Evolutionary conservation across 2,113 vertebrate species (phyloP), one percentile per base, ranked within the genome.

Genomic region (Microcebus ravelobensis): DNA sequence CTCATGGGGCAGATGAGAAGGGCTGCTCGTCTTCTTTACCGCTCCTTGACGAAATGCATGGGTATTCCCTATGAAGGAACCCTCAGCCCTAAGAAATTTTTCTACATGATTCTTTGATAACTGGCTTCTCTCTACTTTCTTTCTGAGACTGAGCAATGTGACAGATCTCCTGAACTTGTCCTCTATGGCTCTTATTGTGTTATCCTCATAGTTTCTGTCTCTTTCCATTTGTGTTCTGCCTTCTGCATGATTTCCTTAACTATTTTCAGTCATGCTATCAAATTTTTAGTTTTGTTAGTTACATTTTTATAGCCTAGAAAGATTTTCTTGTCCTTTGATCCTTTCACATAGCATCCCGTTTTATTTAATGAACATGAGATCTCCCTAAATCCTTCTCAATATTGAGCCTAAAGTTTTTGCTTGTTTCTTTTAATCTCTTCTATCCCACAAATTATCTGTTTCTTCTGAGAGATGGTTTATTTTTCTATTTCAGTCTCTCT

Each of bases 291-390:
- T 91, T 74, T 29, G 25, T 31, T 42, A 59, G 74, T 39, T 87
- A 39, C 27, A 63, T 48, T 87, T 96, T 87, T 77, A 87, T 4
- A 70, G 52, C 57, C n/a, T 45, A 50, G 17, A 23, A 88, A 93
- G 23, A 55, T 77, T 80, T 92, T 83, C 57, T 63, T 81, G 13
- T 81, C 85, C 77, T 96, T 80, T 70, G 67, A 84, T 95, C 71
- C 23, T 71, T 85, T 61, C 8, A 3, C 11, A 36, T 71, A 77
- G 48, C 55, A 88, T 57, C n/a, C 7, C 11, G 59, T 80, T 90
- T 96, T 83, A 65, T 61, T 96, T 92, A 87, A 97, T 94, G 85
- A 92, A 97, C 50, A 92, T 9, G 80, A 55, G 77, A 94, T 85
- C 88, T 87, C 65, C 70, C 93, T 87, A 93, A 97, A 96, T 91